phyloP scores from a whole-genome alignment of 2,797 vertebrate genomes.

The Cercopithecus petaurista region DNA sequence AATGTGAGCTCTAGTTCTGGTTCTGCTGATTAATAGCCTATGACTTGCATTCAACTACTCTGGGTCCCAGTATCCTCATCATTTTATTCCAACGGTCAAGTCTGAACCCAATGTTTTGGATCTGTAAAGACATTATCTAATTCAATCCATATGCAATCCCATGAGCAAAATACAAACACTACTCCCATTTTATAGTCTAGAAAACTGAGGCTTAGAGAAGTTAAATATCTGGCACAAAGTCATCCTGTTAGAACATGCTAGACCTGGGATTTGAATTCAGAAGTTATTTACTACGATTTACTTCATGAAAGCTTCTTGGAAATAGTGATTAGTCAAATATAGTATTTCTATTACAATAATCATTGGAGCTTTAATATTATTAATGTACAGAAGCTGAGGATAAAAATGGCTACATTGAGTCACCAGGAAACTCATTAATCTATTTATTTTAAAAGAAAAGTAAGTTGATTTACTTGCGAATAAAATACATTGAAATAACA shows the following conservation, averaged over 20 bases:
- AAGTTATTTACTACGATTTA: not conserved
- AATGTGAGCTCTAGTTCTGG: not conserved
- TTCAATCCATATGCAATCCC: not conserved
- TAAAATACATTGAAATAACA: slow-evolving; percentile 23
- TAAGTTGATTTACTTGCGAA: not conserved
- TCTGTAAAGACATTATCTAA: not conserved
- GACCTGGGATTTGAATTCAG: not conserved
- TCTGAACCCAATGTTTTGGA: not conserved
- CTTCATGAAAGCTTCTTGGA: not conserved
- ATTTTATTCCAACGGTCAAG: not conserved
- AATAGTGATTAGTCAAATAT: not conserved
- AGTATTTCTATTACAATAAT: not conserved
- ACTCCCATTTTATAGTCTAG: not conserved
- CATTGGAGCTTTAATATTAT: not conserved
- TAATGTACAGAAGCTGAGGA: not conserved
- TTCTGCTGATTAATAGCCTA: not conserved
- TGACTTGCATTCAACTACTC: not conserved
- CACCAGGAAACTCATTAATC: not conserved
- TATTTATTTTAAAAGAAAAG: not conserved
- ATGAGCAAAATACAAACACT: not conserved
- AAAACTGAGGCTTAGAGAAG: not conserved
- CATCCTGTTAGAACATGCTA: not conserved
- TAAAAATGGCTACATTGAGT: not conserved
- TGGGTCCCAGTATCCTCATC: not conserved
- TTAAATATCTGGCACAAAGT: not conserved